Evolutionary conservation across 2,797 vertebrate genomes (phyloP).

Genomic region (Cuniculus paca): DNA sequence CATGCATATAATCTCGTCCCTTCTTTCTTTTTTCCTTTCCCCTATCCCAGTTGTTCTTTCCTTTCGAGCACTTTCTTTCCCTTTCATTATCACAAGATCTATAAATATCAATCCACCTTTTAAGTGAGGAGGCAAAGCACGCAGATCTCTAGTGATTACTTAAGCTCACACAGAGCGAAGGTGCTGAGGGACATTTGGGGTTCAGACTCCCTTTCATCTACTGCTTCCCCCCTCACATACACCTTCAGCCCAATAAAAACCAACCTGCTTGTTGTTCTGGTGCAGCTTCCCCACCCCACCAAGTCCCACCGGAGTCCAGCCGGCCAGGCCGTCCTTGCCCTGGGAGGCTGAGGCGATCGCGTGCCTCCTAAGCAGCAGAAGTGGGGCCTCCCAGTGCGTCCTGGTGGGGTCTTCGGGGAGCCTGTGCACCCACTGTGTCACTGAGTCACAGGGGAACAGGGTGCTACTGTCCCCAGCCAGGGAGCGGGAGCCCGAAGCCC

Average conservation of each 20-base stretch:
- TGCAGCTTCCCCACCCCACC: background rate
- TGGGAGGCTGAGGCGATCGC: background rate
- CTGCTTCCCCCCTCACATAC: background rate
- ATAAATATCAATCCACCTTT: background rate
- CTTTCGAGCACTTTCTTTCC: too few species aligned
- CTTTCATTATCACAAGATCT: too few species aligned
- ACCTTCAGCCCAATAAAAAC: background rate
- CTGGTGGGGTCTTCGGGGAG: background rate
- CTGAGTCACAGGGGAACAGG: background rate
- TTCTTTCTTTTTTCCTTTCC: too few species aligned
- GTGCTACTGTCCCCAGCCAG: background rate
- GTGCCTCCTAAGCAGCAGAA: background rate
- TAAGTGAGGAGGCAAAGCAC: background rate
- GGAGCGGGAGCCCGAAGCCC: background rate
- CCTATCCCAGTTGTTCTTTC: too few species aligned
- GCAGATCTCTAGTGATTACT: background rate
- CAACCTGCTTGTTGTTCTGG: constrained; percentile 31
- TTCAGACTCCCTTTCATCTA: background rate
- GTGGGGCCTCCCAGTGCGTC: background rate
- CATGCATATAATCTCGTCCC: too few species aligned
- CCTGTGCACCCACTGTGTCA: too few species aligned
- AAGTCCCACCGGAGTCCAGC: background rate
- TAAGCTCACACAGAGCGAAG: background rate
- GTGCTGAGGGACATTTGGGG: background rate
- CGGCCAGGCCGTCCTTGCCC: background rate